Percentiles rank a stretch among this genome's conserved stretches.
Evolutionary conservation across 2,113 vertebrate genomes (phyloP).

Genomic region (Notarius lentiginosus): DNA sequence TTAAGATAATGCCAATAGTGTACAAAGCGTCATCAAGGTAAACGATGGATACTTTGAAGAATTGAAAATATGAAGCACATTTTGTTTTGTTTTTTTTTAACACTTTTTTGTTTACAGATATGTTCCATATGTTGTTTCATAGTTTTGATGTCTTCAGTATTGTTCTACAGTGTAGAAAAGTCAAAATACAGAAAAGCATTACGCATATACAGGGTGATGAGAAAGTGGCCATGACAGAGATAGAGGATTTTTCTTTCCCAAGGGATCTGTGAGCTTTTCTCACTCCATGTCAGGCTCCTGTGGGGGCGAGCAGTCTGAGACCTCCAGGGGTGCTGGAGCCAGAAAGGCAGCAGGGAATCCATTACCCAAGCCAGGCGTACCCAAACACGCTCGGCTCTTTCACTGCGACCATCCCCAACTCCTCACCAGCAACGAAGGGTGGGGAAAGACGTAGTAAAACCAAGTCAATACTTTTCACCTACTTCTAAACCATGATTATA

Average conservation of each 20-base stretch:
- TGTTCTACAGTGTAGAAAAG: too few relatives aligned
- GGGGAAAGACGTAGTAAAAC: not conserved
- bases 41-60: too few relatives aligned
- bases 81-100: too few relatives aligned
- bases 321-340: constrained; percentile 48
- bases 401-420: not conserved
- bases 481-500: not conserved
- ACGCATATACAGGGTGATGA: constrained; percentile 25
- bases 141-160: too few relatives aligned
- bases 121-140: not conserved
- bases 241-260: constrained; percentile 37
- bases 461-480: constrained; percentile 7
- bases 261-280: constrained; percentile 34
- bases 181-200: not conserved
- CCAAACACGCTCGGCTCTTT: constrained; percentile 18
- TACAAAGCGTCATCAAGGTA: too few relatives aligned
- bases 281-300: constrained; percentile 44
- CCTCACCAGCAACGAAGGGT: not conserved
- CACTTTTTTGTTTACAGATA: too few relatives aligned
- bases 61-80: too few relatives aligned
- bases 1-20: too few relatives aligned
- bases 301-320: constrained; percentile 45
- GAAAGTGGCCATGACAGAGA: constrained; percentile 44
- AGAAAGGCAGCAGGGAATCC: constrained; percentile 43
- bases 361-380: constrained; percentile 28